phyloP scores from a whole-genome alignment of 2,113 vertebrate genomes.

The Phylloscopus trochilus region DNA sequence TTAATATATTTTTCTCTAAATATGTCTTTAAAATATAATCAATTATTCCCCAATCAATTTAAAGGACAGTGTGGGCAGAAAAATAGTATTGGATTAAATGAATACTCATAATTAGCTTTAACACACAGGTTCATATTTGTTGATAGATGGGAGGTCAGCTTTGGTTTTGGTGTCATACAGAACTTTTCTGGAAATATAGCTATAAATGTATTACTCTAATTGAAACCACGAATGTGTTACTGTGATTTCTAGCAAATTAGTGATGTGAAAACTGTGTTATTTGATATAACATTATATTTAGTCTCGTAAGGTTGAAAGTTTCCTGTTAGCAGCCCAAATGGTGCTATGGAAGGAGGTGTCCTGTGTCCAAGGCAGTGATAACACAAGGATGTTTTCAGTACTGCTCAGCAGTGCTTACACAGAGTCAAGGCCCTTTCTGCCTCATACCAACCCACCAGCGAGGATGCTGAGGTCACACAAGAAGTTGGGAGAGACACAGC shows the following conservation, averaged over 20 bases:
- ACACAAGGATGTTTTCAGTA: background rate
- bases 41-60: background rate
- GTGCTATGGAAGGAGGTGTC: background rate
- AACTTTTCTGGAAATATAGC: background rate
- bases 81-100: background rate
- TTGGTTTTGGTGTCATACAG: background rate
- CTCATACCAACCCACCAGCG: background rate
- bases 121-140: background rate
- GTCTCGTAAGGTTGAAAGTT: background rate
- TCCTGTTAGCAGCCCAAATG: background rate
- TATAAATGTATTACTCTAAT: background rate
- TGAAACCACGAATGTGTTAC: background rate
- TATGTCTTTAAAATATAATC: background rate
- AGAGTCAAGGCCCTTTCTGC: background rate
- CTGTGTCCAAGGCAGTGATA: background rate
- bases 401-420: too few relatives aligned
- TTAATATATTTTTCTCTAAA: background rate
- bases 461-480: background rate
- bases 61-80: background rate
- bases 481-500: background rate
- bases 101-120: background rate
- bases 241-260: background rate
- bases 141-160: background rate
- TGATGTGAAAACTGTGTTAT: background rate
- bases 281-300: background rate